A percentile compares a stretch with the other conserved stretches of the same genome.
Evolutionary conservation across 1,140 invertebrate genomes (phyloP).

Genomic region (Globodera ellingtonae): DNA sequence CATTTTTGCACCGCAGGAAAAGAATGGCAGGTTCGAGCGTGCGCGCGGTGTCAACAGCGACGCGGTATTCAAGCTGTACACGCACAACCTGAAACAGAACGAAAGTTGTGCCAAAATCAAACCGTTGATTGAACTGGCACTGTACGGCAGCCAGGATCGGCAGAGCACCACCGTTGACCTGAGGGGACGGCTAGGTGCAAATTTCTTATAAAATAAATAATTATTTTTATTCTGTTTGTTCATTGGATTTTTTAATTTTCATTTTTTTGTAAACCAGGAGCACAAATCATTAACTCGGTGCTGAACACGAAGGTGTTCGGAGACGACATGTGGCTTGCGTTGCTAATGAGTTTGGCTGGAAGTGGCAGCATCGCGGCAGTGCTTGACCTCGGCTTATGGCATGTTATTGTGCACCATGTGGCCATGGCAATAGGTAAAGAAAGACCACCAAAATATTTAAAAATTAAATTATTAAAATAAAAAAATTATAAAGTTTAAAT

Average conservation of each 20-base stretch:
- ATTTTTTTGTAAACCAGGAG: background rate
- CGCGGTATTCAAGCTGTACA: background rate
- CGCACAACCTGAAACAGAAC: background rate
- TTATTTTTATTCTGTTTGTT: too few relatives aligned
- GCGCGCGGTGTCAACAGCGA: background rate
- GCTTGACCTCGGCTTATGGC: background rate
- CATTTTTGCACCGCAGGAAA: background rate
- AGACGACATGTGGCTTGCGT: background rate
- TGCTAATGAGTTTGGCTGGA: background rate
- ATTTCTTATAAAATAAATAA: background rate
- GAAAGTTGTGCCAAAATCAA: background rate
- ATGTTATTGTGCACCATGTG: background rate
- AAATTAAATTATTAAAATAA: too few relatives aligned
- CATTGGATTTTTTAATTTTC: too few relatives aligned
- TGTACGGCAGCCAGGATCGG: background rate
- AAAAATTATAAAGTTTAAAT: too few relatives aligned
- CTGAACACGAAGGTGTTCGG: background rate
- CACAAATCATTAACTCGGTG: background rate
- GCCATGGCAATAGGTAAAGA: background rate
- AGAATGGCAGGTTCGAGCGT: background rate
- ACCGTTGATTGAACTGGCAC: background rate
- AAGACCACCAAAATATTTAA: too few relatives aligned
- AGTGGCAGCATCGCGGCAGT: background rate
- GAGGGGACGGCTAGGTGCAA: background rate
- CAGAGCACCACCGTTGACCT: background rate